Base-by-base conservation (phyloP, 2,888 invertebrate genomes). In the Lasioglossum leucozonium region DNA sequence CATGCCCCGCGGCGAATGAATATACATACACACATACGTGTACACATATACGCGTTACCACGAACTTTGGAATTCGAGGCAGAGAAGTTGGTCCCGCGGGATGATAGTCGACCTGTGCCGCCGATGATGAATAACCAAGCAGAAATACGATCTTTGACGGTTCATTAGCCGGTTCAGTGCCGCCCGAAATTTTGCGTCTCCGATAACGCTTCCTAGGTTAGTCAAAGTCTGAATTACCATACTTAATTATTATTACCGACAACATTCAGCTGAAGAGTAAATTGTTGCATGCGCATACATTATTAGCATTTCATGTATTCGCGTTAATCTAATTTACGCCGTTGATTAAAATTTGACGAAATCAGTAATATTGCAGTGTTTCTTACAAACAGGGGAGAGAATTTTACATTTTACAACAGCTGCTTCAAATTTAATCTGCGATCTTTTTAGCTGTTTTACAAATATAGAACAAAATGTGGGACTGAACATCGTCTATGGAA, bases 11-110 rank as follows among this genome's bases (percentile, higher is more conserved):
- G 0, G 22, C 0, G 77, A 51, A 67, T 37, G 67, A 40, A 73
- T 73, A 51, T 47, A 47, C 18, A 72, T n/a, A n/a, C 51, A 51
- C 8, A n/a, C n/a, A n/a, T 0, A 3, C 4, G 16, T 47, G 3
- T 4, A n/a, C 2, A 47, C 13, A 0, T 58, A 2, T 11, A 73
- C 44, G 37, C 47, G 79, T 67, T 79, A 16, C 73, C 47, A 18
- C 26, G 26, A 79, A 79, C 47, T 79, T 71, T 42, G 18, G 26
- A 73, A 79, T 73, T 79, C 65, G 79, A 26, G 47, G 34, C 67
- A 13, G 26, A 37, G 44, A 37, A 69, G 47, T 73, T 37, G 37
- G 72, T 47, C 58, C 40, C 42, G 40, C 26, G 58, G 40, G 42
- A 42, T 30, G 55, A 71, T 30, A 42, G 71, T 58, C 69, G 37